Conservation (phyloP, 2,113 vertebrate genomes). For the Leucopsar rothschildi region DNA sequence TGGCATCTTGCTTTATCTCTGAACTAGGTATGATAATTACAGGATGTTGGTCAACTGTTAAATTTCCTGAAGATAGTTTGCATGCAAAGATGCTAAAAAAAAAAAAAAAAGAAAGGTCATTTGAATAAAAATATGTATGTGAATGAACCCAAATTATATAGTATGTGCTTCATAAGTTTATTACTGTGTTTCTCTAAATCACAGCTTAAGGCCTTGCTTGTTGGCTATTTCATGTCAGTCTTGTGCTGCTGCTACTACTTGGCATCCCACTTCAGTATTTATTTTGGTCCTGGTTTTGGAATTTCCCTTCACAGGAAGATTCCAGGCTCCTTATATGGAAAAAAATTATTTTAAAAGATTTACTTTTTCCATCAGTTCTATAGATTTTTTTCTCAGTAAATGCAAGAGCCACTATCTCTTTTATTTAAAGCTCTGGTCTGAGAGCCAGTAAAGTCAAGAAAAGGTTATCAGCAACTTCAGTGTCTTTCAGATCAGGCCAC, state of each 20-base stretch:
- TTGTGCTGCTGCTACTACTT: slow-evolving; percentile 19
- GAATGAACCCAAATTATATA: neutral
- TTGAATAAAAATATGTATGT: neutral
- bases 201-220: neutral
- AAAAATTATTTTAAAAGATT: neutral
- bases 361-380: neutral
- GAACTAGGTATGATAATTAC: neutral
- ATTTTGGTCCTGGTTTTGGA: slow-evolving; percentile 54
- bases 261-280: slow-evolving; percentile 37
- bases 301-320: slow-evolving; percentile 48
- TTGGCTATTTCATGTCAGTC: slow-evolving; percentile 3
- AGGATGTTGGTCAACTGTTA: neutral
- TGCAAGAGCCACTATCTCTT: neutral
- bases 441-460: neutral
- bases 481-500: neutral
- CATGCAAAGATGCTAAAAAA: neutral
- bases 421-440: neutral
- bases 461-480: neutral
- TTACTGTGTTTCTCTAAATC: neutral
- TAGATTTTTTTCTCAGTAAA: neutral
- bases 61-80: neutral
- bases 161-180: neutral
- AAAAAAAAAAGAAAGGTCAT: neutral
- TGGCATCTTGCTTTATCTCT: neutral
- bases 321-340: slow-evolving; percentile 32